Evolutionary conservation across 2,888 invertebrate species (phyloP), one percentile per base, ranked within the genome.

Genomic region (Lycocerus yunnanus): DNA sequence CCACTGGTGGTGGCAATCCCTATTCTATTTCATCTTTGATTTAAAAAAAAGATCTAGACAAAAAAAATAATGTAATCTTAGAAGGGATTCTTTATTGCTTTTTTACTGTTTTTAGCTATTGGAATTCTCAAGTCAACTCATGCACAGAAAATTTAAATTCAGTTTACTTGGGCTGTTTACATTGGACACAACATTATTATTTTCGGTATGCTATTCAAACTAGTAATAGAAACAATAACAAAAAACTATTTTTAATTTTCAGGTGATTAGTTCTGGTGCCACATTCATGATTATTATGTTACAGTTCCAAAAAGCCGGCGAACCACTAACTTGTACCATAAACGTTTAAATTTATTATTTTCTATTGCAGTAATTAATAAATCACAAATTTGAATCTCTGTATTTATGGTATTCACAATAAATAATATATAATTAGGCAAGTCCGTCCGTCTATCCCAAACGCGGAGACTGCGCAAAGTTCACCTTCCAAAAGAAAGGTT

Each of bases 211-310:
- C 20, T 27, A 18, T 14, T 10, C 1, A 58, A 69, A 20, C 8
- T 58, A 20, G 9, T 8, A n/a, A 58, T 68, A 24, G 16, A n/a
- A 58, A 6, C 59, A 21, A 20, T 66, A 15, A 60, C 9, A 27
- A 61, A 24, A 15, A 16, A 24, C 21, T 21, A n/a, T 5, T 18
- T 16, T 9, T 9, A 9, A 20, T 58, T 70, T 71, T 74, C 69
- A 86, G 86, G 85, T 86, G 61, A 82, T 85, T 2, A 85, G 85
- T 0, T 84, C 84, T 6, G 85, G 86, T 0, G 85, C 69, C 18
- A 75, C 75, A 9, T 75, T 72, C n/a, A 72, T 75, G 65, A 61
- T 58, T 11, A 75, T 75, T 14, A 69, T 75, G 72, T 16, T 72
- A 14, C 75, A 75, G 18, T 75, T 75, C 69, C 75, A 75, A 67